Base-by-base conservation (phyloP, 2,888 invertebrate species). In the Malthinus seriepunctatus region DNA sequence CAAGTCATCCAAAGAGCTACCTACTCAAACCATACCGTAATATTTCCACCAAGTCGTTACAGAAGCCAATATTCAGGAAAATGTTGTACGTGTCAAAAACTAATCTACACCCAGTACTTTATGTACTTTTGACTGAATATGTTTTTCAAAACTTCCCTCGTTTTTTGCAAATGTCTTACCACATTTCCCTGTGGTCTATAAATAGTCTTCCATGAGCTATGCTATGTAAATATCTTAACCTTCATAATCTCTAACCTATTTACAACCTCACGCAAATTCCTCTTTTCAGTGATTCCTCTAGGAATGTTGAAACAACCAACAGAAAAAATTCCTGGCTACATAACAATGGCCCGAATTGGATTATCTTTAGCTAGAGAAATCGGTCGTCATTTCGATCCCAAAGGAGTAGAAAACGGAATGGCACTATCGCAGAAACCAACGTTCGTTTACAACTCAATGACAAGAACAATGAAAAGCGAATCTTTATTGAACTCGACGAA, bases 291-390 rank as follows among this genome's bases (percentile, higher is more conserved):
- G 54, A 53, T 67, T 45, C 70, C 71, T 39, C 56, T 60, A 11
- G 68, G 65, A 23, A 45, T 65, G 42, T 39, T 67, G 46, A 49
- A 59, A 39, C 46, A 60, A 45, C 31, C 45, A 37, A 39, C 59
- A 31, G 51, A 39, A 31, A 51, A 63, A 48, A 62, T 69, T n/a
- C 73, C 73, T 5, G 63, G 58, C 44, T 72, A 72, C 58, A 37
- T 73, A 9, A 56, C 62, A 9, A 55, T 67, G 50, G 64, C 70
- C 8, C 65, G 61, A 48, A 58, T 69, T 10, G 72, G 71, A 50
- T 67, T 70, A 50, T 51, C 65, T 32, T 51, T 74, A 54, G 72
- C 73, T 1, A 67, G 64, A 55, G 68, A 67, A 61, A 67, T 73
- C n/a, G 69, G 65, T 14, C 64, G 57, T 51, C 69, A 71, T 59